Percentiles rank a stretch among this genome's conserved stretches.
phyloP scores from a whole-genome alignment of 2,797 vertebrate genomes.

The Syngnathus acus region DNA sequence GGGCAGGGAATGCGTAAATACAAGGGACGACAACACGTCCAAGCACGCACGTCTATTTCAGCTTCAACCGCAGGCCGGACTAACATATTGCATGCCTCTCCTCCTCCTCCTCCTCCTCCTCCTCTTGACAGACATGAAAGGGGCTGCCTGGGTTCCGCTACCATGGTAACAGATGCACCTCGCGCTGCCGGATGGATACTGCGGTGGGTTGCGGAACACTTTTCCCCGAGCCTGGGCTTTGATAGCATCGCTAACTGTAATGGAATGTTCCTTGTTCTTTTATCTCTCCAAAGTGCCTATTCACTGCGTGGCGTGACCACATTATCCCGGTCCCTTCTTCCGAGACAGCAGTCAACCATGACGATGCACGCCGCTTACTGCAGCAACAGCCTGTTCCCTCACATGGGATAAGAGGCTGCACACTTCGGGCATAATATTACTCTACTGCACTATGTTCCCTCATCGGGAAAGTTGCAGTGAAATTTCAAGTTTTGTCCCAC shows the following conservation, averaged over 20 bases:
- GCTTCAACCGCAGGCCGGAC: slow-evolving; percentile 42
- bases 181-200: slow-evolving; percentile 48
- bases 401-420: slow-evolving; percentile 28
- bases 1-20: slow-evolving; percentile 34
- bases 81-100: slow-evolving; percentile 40
- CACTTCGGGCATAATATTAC: slow-evolving; percentile 14
- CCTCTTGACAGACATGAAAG: slow-evolving; percentile 66
- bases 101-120: slow-evolving; percentile 28
- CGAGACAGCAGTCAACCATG: slow-evolving; percentile 48
- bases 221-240: slow-evolving; percentile 37
- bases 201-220: slow-evolving; percentile 44
- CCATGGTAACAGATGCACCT: slow-evolving; percentile 77
- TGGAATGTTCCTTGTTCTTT: slow-evolving; percentile 59
- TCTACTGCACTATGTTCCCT: slow-evolving; percentile 16
- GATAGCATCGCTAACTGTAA: slow-evolving; percentile 59
- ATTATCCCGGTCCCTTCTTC: slow-evolving; percentile 52
- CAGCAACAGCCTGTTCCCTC: slow-evolving; percentile 36
- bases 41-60: slow-evolving; percentile 23
- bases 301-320: slow-evolving; percentile 45
- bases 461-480: slow-evolving; percentile 12
- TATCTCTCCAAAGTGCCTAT: slow-evolving; percentile 55
- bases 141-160: slow-evolving; percentile 61
- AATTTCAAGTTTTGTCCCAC: background rate
- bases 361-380: slow-evolving; percentile 30
- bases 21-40: slow-evolving; percentile 1